These are phyloP conservation scores for Dinothrombium tinctorium DNA, from an alignment of 1,140 invertebrate genomes.

Conservation along the genomic window DNA sequence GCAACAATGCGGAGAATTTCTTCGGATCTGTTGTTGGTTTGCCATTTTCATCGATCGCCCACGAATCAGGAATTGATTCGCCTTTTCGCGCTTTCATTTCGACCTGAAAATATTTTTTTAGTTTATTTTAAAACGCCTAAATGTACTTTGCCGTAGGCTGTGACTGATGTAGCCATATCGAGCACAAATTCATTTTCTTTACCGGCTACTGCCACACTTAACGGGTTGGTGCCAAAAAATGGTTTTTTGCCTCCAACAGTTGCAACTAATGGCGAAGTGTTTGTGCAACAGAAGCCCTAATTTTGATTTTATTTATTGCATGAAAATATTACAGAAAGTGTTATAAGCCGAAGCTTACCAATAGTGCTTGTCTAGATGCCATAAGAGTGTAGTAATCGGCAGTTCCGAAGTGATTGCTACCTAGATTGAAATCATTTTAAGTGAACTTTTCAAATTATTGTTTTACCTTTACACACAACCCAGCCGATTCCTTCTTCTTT, in stretches of 20 bases:
- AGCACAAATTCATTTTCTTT: slow-evolving; percentile 41
- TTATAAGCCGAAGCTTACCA: too few relatives aligned
- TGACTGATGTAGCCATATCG: slow-evolving; percentile 81
- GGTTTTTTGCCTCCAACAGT: slow-evolving; percentile 54
- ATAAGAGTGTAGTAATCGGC: slow-evolving; percentile 59
- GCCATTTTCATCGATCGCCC: slow-evolving; percentile 52
- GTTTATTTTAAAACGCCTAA: too few relatives aligned
- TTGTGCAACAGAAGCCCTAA: too few relatives aligned
- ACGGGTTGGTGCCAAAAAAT: slow-evolving; percentile 68
- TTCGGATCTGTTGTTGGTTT: slow-evolving; percentile 7
- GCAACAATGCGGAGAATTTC: slow-evolving; percentile 35
- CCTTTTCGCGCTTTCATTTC: slow-evolving; percentile 51
- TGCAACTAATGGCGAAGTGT: slow-evolving; percentile 62
- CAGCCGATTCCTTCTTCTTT: slow-evolving; percentile 56
- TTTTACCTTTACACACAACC: slow-evolving; percentile 53
- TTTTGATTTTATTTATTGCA: too few relatives aligned
- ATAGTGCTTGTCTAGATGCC: slow-evolving; percentile 44
- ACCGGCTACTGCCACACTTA: slow-evolving; percentile 53
- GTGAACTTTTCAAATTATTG: slow-evolving; percentile 10
- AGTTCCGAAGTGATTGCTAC: slow-evolving; percentile 75
- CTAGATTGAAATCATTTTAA: too few relatives aligned
- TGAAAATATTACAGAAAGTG: too few relatives aligned
- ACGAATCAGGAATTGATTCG: slow-evolving; percentile 45
- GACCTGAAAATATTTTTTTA: too few relatives aligned
- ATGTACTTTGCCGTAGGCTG: slow-evolving; percentile 55